Percentiles rank a stretch among this genome's conserved stretches.
These are phyloP conservation scores for Oryzias melastigma DNA, from an alignment of 2,113 vertebrate genomes.

Conservation along the genomic window DNA sequence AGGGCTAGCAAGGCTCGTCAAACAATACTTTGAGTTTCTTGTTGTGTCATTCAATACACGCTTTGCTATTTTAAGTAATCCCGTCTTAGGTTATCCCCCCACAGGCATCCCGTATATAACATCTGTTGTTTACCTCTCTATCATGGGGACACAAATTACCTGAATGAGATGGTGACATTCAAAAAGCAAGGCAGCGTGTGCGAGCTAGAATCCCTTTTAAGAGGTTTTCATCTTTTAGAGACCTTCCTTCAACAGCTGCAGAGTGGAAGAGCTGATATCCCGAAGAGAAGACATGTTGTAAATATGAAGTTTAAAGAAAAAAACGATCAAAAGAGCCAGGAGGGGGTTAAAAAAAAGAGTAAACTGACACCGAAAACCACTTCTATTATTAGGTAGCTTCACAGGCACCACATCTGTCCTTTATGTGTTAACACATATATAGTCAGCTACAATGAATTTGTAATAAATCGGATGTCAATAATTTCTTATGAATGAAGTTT, in stretches of 20 bases:
- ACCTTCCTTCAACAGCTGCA: conserved; percentile 70
- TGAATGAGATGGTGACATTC: conserved; percentile 9
- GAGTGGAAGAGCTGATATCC: conserved; percentile 75
- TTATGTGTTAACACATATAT: conserved; percentile 37
- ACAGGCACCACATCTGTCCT: conserved; percentile 71
- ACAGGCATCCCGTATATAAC: conserved; percentile 40
- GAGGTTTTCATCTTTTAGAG: conserved; percentile 11
- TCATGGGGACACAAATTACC: conserved; percentile 32
- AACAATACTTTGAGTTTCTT: conserved; percentile 48
- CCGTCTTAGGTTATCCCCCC: conserved; percentile 41
- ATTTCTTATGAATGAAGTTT: no score
- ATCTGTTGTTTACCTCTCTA: conserved; percentile 70
- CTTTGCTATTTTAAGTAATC: conserved; percentile 53
- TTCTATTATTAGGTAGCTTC: conserved; percentile 50
- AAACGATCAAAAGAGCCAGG: conserved; percentile 66
- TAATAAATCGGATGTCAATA: no score
- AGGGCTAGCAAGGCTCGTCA: conserved; percentile 20
- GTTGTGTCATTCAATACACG: conserved; percentile 61
- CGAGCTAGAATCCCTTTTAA: conserved; percentile 3
- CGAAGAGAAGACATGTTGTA: conserved; percentile 70
- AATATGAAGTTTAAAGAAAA: conserved; percentile 55
- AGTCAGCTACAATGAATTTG: no score
- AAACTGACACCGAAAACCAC: conserved; percentile 70
- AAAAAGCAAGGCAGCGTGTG: conserved; percentile 10
- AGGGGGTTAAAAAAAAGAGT: conserved; percentile 25